Base-by-base conservation (phyloP, 2,113 vertebrate species). In the Felis chaus region DNA sequence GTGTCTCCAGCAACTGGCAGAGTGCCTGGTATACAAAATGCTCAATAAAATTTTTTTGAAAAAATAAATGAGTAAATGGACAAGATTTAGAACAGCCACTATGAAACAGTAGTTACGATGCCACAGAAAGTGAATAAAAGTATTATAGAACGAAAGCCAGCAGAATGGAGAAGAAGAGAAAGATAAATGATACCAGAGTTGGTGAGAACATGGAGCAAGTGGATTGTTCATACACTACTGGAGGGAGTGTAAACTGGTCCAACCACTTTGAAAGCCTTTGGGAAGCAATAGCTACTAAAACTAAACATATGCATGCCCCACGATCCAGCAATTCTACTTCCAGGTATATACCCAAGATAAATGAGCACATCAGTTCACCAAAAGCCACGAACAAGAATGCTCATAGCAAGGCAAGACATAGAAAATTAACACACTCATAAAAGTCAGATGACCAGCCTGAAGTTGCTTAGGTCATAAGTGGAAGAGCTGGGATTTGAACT, bases 71-170 rank as follows among this genome's bases (percentile, higher is more conserved):
- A 73, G 66, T 45, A 86, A 69, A 4, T 90, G 66, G 29, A 85
- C 29, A 69, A 88, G 25, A 96, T 76, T 84, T 88, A 90, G 55
- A 88, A 92, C 1, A 94, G 50, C 18, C 36, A 66, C 73, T 76
- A 31, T 61, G 36, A 89, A 86, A 57, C 23, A 79, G 11, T 18
- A 61, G 15, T 50, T 55, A 21, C 57, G 29, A 57, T 83, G n/a
- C 48, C 61, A 95, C 31, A 84, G 68, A 88, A 69, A 95, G 61
- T 39, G 21, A 96, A 90, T 92, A 45, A 82, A 89, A 96, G 11
- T 21, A 83, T 76, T 82, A 3, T 29, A 92, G 50, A 73, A 82
- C 2, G 86, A 41, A 2, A 87, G 36, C 10, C 33, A 84, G 7
- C 1, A n/a, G 39, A 96, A 83, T 85, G 19, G 15, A 65, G 78